Conservation (phyloP, 2,113 vertebrate species). For the Oreochromis spilurus region DNA sequence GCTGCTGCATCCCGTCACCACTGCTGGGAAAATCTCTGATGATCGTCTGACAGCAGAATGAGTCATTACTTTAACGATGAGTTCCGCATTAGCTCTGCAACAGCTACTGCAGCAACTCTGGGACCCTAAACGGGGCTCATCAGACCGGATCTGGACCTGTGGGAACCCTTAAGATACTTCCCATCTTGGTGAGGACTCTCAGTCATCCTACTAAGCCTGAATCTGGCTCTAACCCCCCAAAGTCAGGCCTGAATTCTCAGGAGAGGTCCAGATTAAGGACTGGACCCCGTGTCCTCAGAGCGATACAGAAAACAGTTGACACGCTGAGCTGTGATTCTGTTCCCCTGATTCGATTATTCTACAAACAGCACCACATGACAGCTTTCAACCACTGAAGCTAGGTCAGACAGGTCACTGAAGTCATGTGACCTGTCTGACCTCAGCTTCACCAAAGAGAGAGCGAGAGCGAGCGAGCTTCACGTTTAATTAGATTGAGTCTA, state of each 20-base stretch:
- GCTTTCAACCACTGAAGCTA: not conserved
- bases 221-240: not conserved
- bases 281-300: not conserved
- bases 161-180: not conserved
- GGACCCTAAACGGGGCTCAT: rapidly evolving
- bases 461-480: not conserved
- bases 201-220: not conserved
- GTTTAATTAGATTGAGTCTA: not conserved
- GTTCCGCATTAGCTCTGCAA: not conserved
- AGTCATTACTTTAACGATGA: not conserved
- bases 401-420: too few species aligned
- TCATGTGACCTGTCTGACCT: not conserved
- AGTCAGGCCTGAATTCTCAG: not conserved
- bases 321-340: not conserved
- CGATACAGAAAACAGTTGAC: not conserved
- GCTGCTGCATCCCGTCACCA: not conserved
- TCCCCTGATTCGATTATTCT: not conserved
- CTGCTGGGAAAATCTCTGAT: not conserved
- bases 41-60: not conserved
- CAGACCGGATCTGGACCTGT: not conserved
- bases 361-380: not conserved
- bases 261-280: not conserved
- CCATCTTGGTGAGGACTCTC: not conserved
- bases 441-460: not conserved
- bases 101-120: not conserved